A percentile compares a stretch with the other conserved stretches of the same genome.
Conservation (phyloP, 1,140 invertebrate species). For the Drosophila ananassae region DNA sequence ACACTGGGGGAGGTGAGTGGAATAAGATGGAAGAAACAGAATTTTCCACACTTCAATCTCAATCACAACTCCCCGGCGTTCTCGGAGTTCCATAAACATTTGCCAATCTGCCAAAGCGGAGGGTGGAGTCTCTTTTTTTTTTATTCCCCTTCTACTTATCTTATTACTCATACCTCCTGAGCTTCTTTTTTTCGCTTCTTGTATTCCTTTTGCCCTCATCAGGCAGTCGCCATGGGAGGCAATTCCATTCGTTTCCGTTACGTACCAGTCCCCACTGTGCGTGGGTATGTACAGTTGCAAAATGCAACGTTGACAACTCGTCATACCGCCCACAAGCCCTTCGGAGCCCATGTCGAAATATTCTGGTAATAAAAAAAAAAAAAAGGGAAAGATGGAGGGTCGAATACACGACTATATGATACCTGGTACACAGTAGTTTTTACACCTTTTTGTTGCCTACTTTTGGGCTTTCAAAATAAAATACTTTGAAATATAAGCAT, state of each 20-base stretch:
- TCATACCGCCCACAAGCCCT: slow-evolving; percentile 26
- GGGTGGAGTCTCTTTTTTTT: not conserved
- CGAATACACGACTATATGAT: not conserved
- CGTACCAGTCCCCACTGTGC: slow-evolving; percentile 39
- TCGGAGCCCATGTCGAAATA: not conserved
- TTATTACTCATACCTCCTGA: slow-evolving; percentile 34
- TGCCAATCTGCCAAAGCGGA: slow-evolving; percentile 21
- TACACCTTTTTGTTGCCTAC: too few species aligned
- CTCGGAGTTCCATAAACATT: slow-evolving; percentile 30
- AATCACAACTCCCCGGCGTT: slow-evolving; percentile 1
- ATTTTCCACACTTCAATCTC: slow-evolving; percentile 14
- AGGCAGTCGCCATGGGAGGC: slow-evolving; percentile 47
- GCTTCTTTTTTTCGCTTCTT: not conserved
- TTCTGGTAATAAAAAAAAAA: slow-evolving; percentile 2
- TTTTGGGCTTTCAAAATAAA: too few species aligned
- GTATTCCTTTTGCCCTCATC: slow-evolving; percentile 26
- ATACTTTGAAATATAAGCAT: too few species aligned
- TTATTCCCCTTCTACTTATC: slow-evolving; percentile 30
- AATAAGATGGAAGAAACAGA: too few species aligned
- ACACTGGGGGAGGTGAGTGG: too few species aligned
- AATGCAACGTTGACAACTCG: slow-evolving; percentile 73
- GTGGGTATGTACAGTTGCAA: slow-evolving; percentile 44
- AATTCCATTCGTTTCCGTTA: slow-evolving; percentile 43
- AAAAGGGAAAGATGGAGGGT: not conserved
- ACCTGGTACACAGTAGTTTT: not conserved